Evolutionary conservation across 2,797 vertebrate genomes (phyloP), one percentile per base, ranked within the genome.

Genomic region (Leptoclinus maculatus): DNA sequence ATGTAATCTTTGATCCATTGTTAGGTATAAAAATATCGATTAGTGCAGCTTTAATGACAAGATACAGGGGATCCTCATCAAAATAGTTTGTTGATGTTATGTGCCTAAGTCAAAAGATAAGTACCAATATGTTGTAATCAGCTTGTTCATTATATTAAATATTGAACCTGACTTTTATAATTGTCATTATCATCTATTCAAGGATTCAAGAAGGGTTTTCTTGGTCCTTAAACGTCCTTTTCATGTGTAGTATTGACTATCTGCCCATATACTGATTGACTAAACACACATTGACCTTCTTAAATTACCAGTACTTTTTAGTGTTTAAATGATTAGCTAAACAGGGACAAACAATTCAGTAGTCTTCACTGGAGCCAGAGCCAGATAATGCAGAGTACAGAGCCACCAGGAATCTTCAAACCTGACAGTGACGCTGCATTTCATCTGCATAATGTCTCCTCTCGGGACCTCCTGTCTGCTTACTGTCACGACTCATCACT

Each of bases 381-480:
- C 25, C 14, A 13, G 14, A 74, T 60, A 19, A 82, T 49, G 43
- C 29, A 70, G 58, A 74, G 66, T 34, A 72, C 27, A 13, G 41
- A 49, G 49, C 77, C 11, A 4, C 29, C 34, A 54, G 76, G 66
- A 79, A 59, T 84, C 84, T 78, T 83, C 70, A 74, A 49, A 69
- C 38, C 39, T 34, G 54, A 81, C 71, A 1, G 68, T 72, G 62
- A 67, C 63, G 39, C 60, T 65, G 80, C 63, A 82, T 81, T 74
- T 87, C 39, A 79, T 83, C 63, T 79, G 66, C 71, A 79, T 84
- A 78, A 70, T 77, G 21, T 54, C 67, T 66, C 16, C 19, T 34
- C 21, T 71, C 36, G 41, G 65, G 66, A 74, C 47, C 45, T 54
- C 53, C 16, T 0, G 8, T 47, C 41, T 65, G 58, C 60, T 60